Percentiles rank a stretch among this genome's conserved stretches.
phyloP scores from a whole-genome alignment of 2,797 vertebrate species.

The Pangasius mekongensis region DNA sequence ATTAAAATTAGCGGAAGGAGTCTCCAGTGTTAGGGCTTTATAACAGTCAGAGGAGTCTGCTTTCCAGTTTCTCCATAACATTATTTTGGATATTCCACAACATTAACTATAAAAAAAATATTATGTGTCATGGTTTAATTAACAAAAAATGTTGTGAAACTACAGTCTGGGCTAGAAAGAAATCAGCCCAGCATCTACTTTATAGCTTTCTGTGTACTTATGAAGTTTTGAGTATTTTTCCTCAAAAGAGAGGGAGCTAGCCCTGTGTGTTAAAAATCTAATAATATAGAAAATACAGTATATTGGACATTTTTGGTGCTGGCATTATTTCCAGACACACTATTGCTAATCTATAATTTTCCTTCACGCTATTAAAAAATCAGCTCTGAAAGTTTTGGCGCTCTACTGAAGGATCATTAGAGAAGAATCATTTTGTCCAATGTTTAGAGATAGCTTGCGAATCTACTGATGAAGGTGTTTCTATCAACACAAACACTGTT shows the following conservation, averaged over 20 bases:
- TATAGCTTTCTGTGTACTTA: too few relatives aligned
- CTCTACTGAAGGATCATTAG: not conserved
- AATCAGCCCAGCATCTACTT: not conserved
- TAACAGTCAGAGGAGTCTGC: too few relatives aligned
- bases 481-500: slow-evolving; percentile 13
- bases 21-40: too few relatives aligned
- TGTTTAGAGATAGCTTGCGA: slow-evolving; percentile 10
- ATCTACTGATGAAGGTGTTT: slow-evolving; percentile 27
- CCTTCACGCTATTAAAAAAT: not conserved
- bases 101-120: not conserved
- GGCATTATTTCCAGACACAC: not conserved
- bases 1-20: too few relatives aligned
- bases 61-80: too few relatives aligned
- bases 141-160: not conserved
- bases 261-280: not conserved
- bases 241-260: not conserved
- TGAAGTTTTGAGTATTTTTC: too few relatives aligned
- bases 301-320: not conserved
- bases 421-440: not conserved
- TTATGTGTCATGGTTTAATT: not conserved
- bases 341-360: not conserved
- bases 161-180: not conserved
- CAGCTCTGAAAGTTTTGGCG: not conserved
- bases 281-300: not conserved
- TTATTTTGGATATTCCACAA: too few relatives aligned